Percentiles rank a stretch among this genome's conserved stretches.
Conservation (phyloP, 2,797 vertebrate species). For the Lophius americanus region DNA sequence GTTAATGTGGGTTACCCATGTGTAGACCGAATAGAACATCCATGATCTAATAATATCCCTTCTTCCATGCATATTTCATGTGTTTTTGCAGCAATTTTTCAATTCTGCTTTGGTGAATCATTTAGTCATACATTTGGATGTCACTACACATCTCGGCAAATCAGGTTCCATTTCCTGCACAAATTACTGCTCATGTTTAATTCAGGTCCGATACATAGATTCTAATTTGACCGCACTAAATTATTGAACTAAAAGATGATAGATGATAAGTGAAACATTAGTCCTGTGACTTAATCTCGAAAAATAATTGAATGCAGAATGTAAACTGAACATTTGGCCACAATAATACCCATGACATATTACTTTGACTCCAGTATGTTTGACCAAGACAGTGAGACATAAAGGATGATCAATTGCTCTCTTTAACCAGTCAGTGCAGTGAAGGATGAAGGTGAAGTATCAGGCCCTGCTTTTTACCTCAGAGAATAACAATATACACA, state of each 20-base stretch:
- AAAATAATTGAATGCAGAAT: conserved; percentile 39
- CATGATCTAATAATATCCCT: conserved; percentile 78
- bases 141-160: conserved; percentile 76
- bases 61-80: conserved; percentile 79
- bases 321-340: conserved; percentile 60
- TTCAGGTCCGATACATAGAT: conserved; percentile 76
- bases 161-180: conserved; percentile 79
- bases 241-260: conserved; percentile 76
- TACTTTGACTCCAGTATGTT: conserved; percentile 27
- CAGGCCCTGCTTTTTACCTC: neutral
- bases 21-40: conserved; percentile 75
- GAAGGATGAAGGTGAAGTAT: conserved; percentile 14
- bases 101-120: conserved; percentile 77
- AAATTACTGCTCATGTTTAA: conserved; percentile 81
- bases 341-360: conserved; percentile 43
- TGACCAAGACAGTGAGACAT: conserved; percentile 42
- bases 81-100: conserved; percentile 81
- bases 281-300: conserved; percentile 59
- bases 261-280: conserved; percentile 61
- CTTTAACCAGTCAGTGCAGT: conserved; percentile 20
- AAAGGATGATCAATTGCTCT: conserved; percentile 19
- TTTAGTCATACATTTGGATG: conserved; percentile 76
- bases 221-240: conserved; percentile 77
- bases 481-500: neutral
- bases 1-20: conserved; percentile 69